Base-by-base conservation (phyloP, 2,113 vertebrate genomes). In the Pelecanoides urinatrix region DNA sequence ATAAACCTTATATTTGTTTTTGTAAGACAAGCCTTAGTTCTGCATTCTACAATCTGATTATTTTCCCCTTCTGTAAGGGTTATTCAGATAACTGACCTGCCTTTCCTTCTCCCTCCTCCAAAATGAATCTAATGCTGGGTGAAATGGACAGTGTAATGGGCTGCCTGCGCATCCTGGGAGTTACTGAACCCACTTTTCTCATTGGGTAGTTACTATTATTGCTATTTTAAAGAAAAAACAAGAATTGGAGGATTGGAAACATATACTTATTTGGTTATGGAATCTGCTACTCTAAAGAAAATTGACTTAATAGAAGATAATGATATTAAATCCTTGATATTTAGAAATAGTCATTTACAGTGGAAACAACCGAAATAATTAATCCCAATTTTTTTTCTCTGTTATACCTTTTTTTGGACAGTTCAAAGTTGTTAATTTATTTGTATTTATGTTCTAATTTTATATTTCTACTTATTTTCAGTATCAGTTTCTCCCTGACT, bases 381-480 rank as follows among this genome's bases (percentile, higher is more conserved):
- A 40, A 50, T 56, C 8, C 11, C 17, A 0, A 17, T 0, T 23
- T 61, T 59, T 79, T 79, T 71, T 16, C 4, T 10, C 8, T 56
- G 5, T 22, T 26, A 8, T 1, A 13, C 5, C 6, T 70, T 75
- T 84, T 65, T 66, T 36, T 9, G 40, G 8, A 20, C 8, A 84
- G 16, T 52, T 82, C 4, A 7, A 47, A 78, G 36, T 22, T 38
- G 14, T 62, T 89, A 0, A 13, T 73, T 91, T 58, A 26, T 82
- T 90, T 61, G 14, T 45, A 36, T 36, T 67, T 80, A 4, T 42
- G 12, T 78, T 81, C 38, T 68, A 42, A 25, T 55, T 79, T 76
- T 38, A 25, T 55, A 22, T 32, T 80, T 73, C 63, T 18, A 20
- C 30, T 73, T 73, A 61, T 53, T 77, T 93, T 55, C 23, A 22